Base-by-base conservation (phyloP, 2,797 vertebrate species). In the Dermochelys coriacea region DNA sequence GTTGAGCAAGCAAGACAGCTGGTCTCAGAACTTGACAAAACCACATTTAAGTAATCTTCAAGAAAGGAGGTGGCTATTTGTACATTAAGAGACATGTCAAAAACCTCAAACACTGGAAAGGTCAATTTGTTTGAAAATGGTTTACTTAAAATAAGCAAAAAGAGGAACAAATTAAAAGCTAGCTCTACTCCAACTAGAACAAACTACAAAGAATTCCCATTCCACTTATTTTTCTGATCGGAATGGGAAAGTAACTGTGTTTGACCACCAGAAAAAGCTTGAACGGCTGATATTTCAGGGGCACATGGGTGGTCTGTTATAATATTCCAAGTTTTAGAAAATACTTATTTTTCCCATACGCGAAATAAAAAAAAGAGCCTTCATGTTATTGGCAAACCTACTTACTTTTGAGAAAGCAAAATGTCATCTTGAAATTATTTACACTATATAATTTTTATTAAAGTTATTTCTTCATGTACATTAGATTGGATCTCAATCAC, bases 1-100 rank as follows among this genome's bases (percentile, higher is more conserved):
- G 77, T 51, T 94, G 54, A 93, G 85, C 47, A 92, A 95, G 94
- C 86, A 47, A 82, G 91, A 90, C 45, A 94, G 82, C 80, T 94
- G 59, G 75, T 81, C 54, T 92, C 41, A 84, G 41, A 90, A 88
- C n/a, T 71, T 85, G 89, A 83, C 87, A 77, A 93, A 95, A 89
- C 3, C 9, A 23, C 41, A 82, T 59, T 95, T 68, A 86, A 93
- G 21, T 74, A 88, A 57, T 31, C 52, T 87, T 80, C 19, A 84
- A 94, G 84, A 83, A 74, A 94, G 50, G 31, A 93, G 82, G n/a
- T 80, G 84, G 18, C 45, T 59, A 81, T 75, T 7, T 18, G 37
- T 47, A 81, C 4, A 37, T 31, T 21, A 87, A 25, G 37, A 78
- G 87, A 89, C 27, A n/a, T 54, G 86, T 61, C 6, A 47, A 49